phyloP scores from a whole-genome alignment of 2,113 vertebrate species.

The Megaceryle torquata region DNA sequence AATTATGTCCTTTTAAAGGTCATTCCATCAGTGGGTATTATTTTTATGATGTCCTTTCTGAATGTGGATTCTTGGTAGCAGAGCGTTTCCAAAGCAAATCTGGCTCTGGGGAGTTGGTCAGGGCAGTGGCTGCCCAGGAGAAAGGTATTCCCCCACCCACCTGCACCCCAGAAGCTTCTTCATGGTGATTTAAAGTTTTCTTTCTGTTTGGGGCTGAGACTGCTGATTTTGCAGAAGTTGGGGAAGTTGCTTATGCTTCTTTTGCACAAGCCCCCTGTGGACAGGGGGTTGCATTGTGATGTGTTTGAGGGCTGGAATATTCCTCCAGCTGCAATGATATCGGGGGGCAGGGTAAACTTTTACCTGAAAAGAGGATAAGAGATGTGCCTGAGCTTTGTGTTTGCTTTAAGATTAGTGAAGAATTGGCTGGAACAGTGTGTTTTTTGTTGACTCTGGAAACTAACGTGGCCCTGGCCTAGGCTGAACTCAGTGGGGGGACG shows the following conservation, averaged over 20 bases:
- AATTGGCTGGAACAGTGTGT: background rate
- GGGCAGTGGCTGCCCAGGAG: background rate
- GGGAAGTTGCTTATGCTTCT: too few species aligned
- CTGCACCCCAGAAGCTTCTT: background rate
- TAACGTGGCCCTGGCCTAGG: background rate
- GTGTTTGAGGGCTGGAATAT: background rate
- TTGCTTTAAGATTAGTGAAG: slow-evolving; percentile 27
- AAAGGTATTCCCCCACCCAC: background rate
- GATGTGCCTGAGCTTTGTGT: background rate
- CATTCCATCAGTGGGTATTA: background rate
- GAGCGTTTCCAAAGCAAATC: background rate
- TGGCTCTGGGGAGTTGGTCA: accelerated
- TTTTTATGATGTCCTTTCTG: background rate
- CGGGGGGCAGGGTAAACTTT: background rate
- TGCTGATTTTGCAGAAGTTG: background rate
- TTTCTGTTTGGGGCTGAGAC: accelerated
- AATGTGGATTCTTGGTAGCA: background rate
- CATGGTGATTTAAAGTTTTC: background rate
- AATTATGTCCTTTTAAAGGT: background rate
- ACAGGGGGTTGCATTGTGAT: accelerated
- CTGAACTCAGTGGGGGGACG: accelerated
- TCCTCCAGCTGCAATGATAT: background rate
- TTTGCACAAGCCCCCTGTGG: too few species aligned
- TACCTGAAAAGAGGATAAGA: background rate
- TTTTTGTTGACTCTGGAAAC: slow-evolving; percentile 10